phyloP scores from a whole-genome alignment of 2,797 vertebrate species.

The Cossypha caffra region DNA sequence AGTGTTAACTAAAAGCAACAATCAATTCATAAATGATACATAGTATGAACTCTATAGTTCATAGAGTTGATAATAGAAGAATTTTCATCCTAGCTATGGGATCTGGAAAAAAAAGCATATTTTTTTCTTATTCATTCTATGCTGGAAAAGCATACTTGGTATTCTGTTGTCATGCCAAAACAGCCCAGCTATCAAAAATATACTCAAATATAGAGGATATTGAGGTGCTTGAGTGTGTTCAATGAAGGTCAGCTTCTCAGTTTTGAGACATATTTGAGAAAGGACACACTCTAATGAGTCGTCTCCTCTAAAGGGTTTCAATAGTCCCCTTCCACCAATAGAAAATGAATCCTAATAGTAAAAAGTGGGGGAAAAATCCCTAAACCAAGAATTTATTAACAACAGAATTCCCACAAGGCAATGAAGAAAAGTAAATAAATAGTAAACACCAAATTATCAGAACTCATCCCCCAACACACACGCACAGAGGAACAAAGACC shows the following conservation, averaged over 20 bases:
- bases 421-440: not conserved
- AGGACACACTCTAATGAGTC: not conserved
- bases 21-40: not conserved
- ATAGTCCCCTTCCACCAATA: rapidly evolving
- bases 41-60: not conserved
- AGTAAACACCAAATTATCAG: not conserved
- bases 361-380: not conserved
- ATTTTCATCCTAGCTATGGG: not conserved
- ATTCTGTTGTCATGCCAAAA: not conserved
- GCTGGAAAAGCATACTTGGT: not conserved
- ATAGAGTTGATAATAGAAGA: not conserved
- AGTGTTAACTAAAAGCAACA: not conserved
- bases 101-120: not conserved
- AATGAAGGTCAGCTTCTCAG: not conserved
- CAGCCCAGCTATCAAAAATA: not conserved
- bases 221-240: not conserved
- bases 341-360: not conserved
- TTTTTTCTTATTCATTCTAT: not conserved
- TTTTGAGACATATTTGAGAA: not conserved
- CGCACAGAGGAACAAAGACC: not conserved
- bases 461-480: not conserved
- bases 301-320: not conserved
- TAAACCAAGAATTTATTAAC: not conserved
- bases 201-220: not conserved
- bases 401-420: not conserved